Base-by-base conservation (phyloP, 2,888 invertebrate species). In the Galerucella pusilla region DNA sequence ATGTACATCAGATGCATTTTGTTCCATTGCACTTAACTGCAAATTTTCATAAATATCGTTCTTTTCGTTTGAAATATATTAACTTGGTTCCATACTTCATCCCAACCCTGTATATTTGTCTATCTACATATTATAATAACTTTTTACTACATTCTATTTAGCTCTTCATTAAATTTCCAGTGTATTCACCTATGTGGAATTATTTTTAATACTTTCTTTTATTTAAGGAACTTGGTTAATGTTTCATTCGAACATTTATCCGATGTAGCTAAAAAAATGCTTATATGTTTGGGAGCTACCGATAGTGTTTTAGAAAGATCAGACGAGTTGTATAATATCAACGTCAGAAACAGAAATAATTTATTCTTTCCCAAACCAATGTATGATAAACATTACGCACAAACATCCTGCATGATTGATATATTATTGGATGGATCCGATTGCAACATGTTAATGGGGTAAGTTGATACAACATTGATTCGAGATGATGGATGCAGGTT, bases 321-420 rank as follows among this genome's bases (percentile, higher is more conserved):
- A 1, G 68, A 82, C 20, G 71, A 80, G 35, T 73, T 87, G 20
- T 86, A 84, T 73, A 85, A 86, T 63, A 72, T 73, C 5, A 77
- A 81, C 12, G 78, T 87, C 1, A 78, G 84, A 70, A 84, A 87
- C 77, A 76, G 77, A 25, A 80, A 84, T 7, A 85, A 85, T 72
- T 28, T 81, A 35, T 86, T 87, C 77, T 88, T 88, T 75, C 81
- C 86, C 71, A 83, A 80, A 25, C 69, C 71, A 14, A 7, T 80
- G 9, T 87, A 83, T 75, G 83, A 87, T 64, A 65, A 77, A 5
- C 73, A 77, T 12, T 85, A 85, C 74, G 84, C 83, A 65, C 75
- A 78, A 2, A 78, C 81, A 59, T 83, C 84, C 60, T 85, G 82
- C 64, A 80, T 76, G 2, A 86, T 87, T 63, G 85, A 87, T 25